Base-by-base conservation (phyloP, 2,113 vertebrate species). In the Damaliscus lunatus region DNA sequence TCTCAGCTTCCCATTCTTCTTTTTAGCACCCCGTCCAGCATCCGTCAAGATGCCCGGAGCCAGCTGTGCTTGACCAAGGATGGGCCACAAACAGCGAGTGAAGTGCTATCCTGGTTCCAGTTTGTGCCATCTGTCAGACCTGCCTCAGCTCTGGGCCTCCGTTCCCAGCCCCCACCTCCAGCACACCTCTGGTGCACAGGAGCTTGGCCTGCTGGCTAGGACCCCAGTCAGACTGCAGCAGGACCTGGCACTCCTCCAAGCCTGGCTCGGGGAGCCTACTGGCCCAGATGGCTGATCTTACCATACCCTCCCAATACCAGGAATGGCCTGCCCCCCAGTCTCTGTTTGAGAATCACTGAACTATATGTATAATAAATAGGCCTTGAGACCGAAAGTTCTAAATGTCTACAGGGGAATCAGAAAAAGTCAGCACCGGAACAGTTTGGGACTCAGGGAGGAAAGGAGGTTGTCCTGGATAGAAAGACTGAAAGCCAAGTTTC, bases 321-420 rank as follows among this genome's bases (percentile, higher is more conserved):
- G 14, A 96, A 55, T 33, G 84, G 64, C 46, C 78, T n/a, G 74
- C 46, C 40, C 57, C 57, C 55, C 74, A 31, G 64, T 7, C 46
- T 48, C 60, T 91, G 64, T 46, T 52, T 91, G 90, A 89, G 64
- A 90, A 77, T 55, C 92, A 55, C 43, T 94, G 55, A 81, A 55
- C 40, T 91, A 10, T 50, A 57, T 2, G 21, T 55, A 81, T 14
- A 98, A 97, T 96, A 97, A 97, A 97, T 17, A 90, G 60, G 29
- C 33, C 71, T 92, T 88, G 78, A 84, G 86, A 50, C 88, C 29
- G 5, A 19, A 62, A 86, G 19, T 77, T 88, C 82, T 77, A 71
- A 55, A 11, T 78, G 43, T 90, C 80, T 95, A 62, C 85, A 78
- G 27, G 48, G 67, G 27, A 90, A 33, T 62, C 33, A 77, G 55